These are phyloP conservation scores for Lamproptera curius DNA, from an alignment of 2,888 invertebrate genomes.

Conservation along the genomic window DNA sequence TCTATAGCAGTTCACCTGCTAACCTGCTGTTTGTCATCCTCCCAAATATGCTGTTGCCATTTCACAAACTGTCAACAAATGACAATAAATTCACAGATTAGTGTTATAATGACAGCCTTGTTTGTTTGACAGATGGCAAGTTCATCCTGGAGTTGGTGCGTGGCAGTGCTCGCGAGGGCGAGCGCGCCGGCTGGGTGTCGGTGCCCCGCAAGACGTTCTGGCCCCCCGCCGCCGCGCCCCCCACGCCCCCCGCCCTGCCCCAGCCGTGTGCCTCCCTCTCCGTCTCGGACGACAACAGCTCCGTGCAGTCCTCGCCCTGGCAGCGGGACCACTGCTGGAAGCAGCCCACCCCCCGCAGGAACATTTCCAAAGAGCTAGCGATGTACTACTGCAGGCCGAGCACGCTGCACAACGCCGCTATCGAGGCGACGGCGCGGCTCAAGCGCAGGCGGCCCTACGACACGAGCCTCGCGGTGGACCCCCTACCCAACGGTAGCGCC, in stretches of 20 bases:
- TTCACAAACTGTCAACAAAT: too few relatives aligned
- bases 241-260: conserved; percentile 69
- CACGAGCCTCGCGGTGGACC: conserved; percentile 39
- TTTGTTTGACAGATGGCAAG: conserved; percentile 87
- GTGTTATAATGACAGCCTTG: too few relatives aligned
- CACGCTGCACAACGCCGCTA: conserved; percentile 60
- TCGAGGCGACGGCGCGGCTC: conserved; percentile 60
- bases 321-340: conserved; percentile 95
- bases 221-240: conserved; percentile 86
- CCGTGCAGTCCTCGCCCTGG: conserved; percentile 92
- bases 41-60: too few relatives aligned
- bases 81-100: too few relatives aligned
- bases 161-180: conserved; percentile 79
- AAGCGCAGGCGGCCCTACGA: conserved; percentile 85
- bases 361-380: conserved; percentile 85
- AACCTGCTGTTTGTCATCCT: too few relatives aligned
- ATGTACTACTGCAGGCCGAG: conserved; percentile 82
- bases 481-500: conserved; percentile 42
- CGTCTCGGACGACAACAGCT: conserved; percentile 94
- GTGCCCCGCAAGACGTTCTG: conserved; percentile 93
- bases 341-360: conserved; percentile 86
- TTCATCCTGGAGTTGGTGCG: conserved; percentile 90
- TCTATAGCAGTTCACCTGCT: too few relatives aligned
- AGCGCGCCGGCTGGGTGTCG: conserved; percentile 92
- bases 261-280: conserved; percentile 83